A percentile compares a stretch with the other conserved stretches of the same genome.
phyloP scores from a whole-genome alignment of 2,797 vertebrate genomes.

The Helicolenus hilgendorfi region DNA sequence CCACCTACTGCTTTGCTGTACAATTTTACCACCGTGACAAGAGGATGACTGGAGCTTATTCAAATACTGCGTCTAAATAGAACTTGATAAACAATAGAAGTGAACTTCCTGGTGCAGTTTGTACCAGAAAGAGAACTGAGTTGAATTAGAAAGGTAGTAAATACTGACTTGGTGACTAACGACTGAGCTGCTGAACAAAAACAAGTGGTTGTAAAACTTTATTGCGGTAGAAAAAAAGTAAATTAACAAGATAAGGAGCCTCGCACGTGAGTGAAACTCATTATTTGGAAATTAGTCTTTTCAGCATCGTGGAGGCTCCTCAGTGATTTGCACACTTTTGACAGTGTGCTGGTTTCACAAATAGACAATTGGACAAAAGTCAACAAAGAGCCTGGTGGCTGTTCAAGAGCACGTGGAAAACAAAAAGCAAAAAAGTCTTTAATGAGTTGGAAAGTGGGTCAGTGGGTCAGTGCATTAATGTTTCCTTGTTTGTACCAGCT shows the following conservation, averaged over 20 bases:
- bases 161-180: background rate
- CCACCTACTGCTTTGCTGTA: background rate
- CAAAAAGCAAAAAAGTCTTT: background rate
- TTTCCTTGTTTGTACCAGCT: background rate
- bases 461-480: background rate
- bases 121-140: background rate
- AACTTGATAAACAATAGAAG: background rate
- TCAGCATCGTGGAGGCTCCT: background rate
- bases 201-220: slow-evolving; percentile 60
- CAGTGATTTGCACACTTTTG: background rate
- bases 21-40: background rate
- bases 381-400: background rate
- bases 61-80: slow-evolving; percentile 23
- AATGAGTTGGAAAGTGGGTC: background rate
- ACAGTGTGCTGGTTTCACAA: background rate
- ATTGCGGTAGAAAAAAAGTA: slow-evolving; percentile 44
- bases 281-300: background rate
- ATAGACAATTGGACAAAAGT: background rate
- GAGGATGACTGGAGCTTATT: background rate
- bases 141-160: background rate
- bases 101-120: slow-evolving; percentile 22
- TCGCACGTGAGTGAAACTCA: background rate
- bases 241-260: background rate
- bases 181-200: background rate
- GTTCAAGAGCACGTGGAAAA: background rate